phyloP scores from a whole-genome alignment of 2,113 vertebrate species.

The Leptodactylus fuscus region DNA sequence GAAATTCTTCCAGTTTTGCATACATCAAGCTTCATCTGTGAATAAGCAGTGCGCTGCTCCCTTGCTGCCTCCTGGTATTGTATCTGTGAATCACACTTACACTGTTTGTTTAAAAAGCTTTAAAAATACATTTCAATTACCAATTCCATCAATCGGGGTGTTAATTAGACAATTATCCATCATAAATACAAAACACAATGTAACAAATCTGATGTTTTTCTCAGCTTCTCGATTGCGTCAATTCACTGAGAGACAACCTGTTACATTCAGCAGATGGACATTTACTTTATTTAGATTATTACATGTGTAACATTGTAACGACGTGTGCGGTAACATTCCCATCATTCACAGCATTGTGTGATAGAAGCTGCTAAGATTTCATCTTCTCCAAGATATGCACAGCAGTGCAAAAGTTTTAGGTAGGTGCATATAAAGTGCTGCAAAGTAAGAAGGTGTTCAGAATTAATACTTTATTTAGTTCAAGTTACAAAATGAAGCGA shows the following conservation, averaged over 20 bases:
- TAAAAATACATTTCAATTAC: constrained; percentile 1
- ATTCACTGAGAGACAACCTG: neutral
- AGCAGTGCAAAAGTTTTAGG: too few species aligned
- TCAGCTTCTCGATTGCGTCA: neutral
- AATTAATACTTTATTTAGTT: too few species aligned
- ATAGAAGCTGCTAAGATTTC: neutral
- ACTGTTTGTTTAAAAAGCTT: neutral
- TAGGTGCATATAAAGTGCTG: too few species aligned
- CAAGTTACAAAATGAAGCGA: too few species aligned
- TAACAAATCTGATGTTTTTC: neutral
- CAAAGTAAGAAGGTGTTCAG: too few species aligned
- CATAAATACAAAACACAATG: neutral
- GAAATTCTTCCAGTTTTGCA: neutral
- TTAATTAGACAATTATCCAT: neutral
- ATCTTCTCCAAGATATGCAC: too few species aligned
- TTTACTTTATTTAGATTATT: neutral
- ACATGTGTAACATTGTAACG: too few species aligned
- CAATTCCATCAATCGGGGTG: neutral
- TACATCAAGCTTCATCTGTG: too few species aligned
- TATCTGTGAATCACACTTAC: neutral
- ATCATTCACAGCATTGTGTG: neutral
- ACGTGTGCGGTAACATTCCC: too few species aligned
- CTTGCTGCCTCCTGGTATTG: neutral
- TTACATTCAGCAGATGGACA: neutral
- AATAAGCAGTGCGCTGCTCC: neutral